Percentiles rank a stretch among this genome's conserved stretches.
Evolutionary conservation across 2,113 vertebrate genomes (phyloP).

Genomic region (Donacobius atricapilla): DNA sequence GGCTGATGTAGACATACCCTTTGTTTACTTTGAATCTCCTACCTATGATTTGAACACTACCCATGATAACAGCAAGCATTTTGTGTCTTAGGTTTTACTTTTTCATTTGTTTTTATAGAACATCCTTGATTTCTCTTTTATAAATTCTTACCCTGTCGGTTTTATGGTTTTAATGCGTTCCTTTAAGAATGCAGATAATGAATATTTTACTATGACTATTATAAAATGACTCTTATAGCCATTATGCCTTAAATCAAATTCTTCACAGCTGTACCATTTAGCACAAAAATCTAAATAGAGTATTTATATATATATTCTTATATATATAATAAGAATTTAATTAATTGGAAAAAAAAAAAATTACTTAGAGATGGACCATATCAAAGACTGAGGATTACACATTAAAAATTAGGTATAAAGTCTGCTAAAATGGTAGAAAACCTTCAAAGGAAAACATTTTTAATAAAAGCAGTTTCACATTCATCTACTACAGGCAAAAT

Average conservation of each 20-base stretch:
- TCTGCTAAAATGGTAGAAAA: slow-evolving; percentile 4
- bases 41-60: background rate
- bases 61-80: background rate
- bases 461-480: slow-evolving; percentile 26
- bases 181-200: background rate
- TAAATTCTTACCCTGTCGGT: background rate
- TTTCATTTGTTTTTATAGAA: background rate
- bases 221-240: background rate
- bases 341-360: background rate
- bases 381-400: slow-evolving; percentile 21
- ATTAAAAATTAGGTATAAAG: background rate
- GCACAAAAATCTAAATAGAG: background rate
- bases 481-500: slow-evolving; percentile 2
- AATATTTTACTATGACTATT: background rate
- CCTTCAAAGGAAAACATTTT: slow-evolving; percentile 42
- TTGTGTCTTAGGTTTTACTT: background rate
- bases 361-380: background rate
- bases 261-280: background rate
- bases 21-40: background rate
- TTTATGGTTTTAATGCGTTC: background rate
- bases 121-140: background rate
- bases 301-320: background rate
- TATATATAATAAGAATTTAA: background rate
- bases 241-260: background rate
- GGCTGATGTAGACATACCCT: background rate